Evolutionary conservation across 1,140 invertebrate genomes (phyloP), one percentile per base, ranked within the genome.

Genomic region (Mya arenaria): DNA sequence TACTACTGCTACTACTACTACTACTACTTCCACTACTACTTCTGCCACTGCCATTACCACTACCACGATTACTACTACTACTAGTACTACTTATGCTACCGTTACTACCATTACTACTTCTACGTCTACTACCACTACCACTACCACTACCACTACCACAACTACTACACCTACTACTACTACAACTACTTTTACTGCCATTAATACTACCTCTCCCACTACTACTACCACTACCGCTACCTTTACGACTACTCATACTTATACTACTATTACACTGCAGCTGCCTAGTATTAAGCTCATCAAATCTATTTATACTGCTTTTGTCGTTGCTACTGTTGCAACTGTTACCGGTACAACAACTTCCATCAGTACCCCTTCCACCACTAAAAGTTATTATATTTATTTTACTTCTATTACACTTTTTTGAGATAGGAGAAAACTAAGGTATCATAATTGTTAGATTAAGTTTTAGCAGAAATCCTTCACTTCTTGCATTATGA

Each of bases 81-180:
- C 65, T 68, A 68, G 30, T 41, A 68, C 65, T 41, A 68, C 37
- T 68, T 13, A 17, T 37, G 30, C 63, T 37, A 36, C 37, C 39
- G 30, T 32, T 37, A 36, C 63, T 37, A 36, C 63, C 15, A 32
- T 32, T 66, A 36, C 63, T 66, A 66, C 25, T 37, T 13, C 63
- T 66, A 66, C 63, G 13, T 23, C 63, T 66, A 36, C 63, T 66
- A 66, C 25, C 23, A 36, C 63, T 66, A 66, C 63, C 34, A 32
- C 13, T 66, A 66, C 63, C 34, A 66, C 63, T 66, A 66, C 63
- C 34, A 66, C 63, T 66, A 32, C 63, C 34, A 66, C 63, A 30
- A 66, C 63, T 66, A 66, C 63, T 37, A 36, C 63, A 30, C 25
- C 63, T 37, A 36, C 63, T 66, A 36, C 63, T 37, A 36, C 63